Evolutionary conservation across 2,113 vertebrate genomes (phyloP), one percentile per base, ranked within the genome.

Genomic region (Otus sunia): DNA sequence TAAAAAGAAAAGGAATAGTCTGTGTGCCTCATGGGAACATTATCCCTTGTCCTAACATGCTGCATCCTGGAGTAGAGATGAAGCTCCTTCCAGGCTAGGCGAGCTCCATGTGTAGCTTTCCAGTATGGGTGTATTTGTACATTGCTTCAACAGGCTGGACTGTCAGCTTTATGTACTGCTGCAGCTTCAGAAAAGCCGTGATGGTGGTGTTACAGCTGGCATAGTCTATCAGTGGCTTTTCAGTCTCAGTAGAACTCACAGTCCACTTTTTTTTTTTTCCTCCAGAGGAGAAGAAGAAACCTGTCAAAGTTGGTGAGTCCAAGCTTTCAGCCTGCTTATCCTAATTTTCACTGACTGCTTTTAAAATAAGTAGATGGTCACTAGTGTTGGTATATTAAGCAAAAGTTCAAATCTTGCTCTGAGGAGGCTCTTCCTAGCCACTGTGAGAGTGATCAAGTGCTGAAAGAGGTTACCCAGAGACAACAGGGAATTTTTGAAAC

Each of bases 271-370:
- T 52, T 95, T 88, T 96, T 36, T n/a, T 41, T 71, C 5, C 3
- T 81, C 30, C 90, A 98, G 98, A 90, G 47, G 96, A 97, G 39
- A 98, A 97, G 41, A 97, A 94, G 92, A 98, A 96, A 76, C 3
- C 88, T 30, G 76, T 12, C 85, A 97, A 98, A 94, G 12, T 3
- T 18, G 4, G 98, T 98, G 96, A 98, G 98, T 98, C 49, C 55
- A 43, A 15, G 30, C 37, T 59, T 96, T 43, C 49, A 80, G 49
- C 36, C 26, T 47, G 11, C 9, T 59, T 72, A 45, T 26, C 71
- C 41, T 68, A 17, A 72, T 75, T 83, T 71, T 32, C n/a, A 32
- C 17, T 95, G 75, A 34, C 19, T 68, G 25, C 27, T 90, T 55
- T 50, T 91, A 55, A 77, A 77, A 71, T 41, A 72, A 76, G n/a